phyloP scores from a whole-genome alignment of 2,888 invertebrate species.

The Erebia epiphron region DNA sequence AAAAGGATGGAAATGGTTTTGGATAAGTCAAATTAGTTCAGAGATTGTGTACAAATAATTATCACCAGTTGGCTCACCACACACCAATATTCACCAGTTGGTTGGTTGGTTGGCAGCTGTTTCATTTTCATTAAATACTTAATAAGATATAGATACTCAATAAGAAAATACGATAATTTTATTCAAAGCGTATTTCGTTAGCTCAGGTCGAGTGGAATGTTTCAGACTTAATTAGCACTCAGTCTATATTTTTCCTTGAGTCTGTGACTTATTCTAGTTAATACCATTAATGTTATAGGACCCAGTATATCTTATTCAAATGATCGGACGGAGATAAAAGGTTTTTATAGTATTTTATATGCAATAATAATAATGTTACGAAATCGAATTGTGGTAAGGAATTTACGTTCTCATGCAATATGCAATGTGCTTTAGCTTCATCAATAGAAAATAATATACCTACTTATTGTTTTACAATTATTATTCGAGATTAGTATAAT shows the following conservation, averaged over 20 bases:
- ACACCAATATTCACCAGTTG: too few species aligned
- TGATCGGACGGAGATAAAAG: slow-evolving; percentile 29
- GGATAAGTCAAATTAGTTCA: too few species aligned
- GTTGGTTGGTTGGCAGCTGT: too few species aligned
- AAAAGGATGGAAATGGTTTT: too few species aligned
- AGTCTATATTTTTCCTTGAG: slow-evolving; percentile 6
- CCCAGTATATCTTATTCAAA: slow-evolving; percentile 34
- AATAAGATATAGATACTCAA: too few species aligned
- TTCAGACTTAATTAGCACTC: neutral
- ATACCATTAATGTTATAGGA: slow-evolving; percentile 25
- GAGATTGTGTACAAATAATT: too few species aligned
- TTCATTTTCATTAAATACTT: too few species aligned
- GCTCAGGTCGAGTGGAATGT: neutral
- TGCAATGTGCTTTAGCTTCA: slow-evolving; percentile 62
- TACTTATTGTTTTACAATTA: slow-evolving; percentile 58
- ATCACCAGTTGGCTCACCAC: too few species aligned
- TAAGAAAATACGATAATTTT: too few species aligned
- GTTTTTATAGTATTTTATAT: slow-evolving; percentile 49
- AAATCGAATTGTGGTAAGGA: slow-evolving; percentile 39
- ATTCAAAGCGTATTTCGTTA: too few species aligned
- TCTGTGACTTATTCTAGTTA: slow-evolving; percentile 1
- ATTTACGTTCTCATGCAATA: slow-evolving; percentile 44
- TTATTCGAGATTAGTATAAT: slow-evolving; percentile 62
- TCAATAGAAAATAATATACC: slow-evolving; percentile 50
- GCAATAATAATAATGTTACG: slow-evolving; percentile 41